Conservation (phyloP, 2,888 invertebrate species). For the Synanthedon vespiformis region DNA sequence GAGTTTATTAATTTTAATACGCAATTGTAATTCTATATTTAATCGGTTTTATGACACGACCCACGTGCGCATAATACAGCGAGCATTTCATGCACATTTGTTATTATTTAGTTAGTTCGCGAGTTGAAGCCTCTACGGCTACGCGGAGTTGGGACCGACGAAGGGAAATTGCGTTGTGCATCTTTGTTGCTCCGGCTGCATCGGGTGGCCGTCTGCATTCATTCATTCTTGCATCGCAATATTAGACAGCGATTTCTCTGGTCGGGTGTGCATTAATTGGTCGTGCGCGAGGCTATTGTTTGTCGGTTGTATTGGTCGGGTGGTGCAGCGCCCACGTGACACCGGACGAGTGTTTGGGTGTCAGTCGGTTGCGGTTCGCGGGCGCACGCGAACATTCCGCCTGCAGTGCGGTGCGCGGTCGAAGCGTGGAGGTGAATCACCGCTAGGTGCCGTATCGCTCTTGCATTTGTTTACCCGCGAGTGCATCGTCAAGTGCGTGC, state of each 20-base stretch:
- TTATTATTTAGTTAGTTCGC: conserved; percentile 80
- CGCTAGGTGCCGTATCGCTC: conserved; percentile 53
- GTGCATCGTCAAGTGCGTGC: conserved; percentile 58
- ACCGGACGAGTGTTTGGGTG: conserved; percentile 58
- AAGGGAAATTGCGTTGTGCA: conserved; percentile 50
- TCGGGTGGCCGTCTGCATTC: conserved; percentile 20
- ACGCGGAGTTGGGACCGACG: conserved; percentile 28
- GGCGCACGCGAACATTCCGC: conserved; percentile 45
- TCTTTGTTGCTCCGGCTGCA: conserved; percentile 41
- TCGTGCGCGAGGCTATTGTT: conserved; percentile 43
- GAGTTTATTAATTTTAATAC: conserved; percentile 28
- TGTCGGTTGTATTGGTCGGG: conserved; percentile 22
- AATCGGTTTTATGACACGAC: conserved; percentile 55
- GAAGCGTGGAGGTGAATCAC: conserved; percentile 58
- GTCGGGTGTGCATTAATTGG: conserved; percentile 38
- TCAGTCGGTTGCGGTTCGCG: conserved; percentile 52
- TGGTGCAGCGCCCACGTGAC: conserved; percentile 54
- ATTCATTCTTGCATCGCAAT: conserved; percentile 37
- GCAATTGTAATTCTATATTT: conserved; percentile 34
- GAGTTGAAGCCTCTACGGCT: conserved; percentile 52
- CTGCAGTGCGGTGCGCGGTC: conserved; percentile 58
- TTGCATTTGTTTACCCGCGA: conserved; percentile 63
- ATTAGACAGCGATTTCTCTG: conserved; percentile 36
- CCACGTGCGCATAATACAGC: conserved; percentile 65
- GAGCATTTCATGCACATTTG: conserved; percentile 75